phyloP scores from a whole-genome alignment of 92 coral and sea anemone genomes.

The Isaurus tuberculatus region DNA sequence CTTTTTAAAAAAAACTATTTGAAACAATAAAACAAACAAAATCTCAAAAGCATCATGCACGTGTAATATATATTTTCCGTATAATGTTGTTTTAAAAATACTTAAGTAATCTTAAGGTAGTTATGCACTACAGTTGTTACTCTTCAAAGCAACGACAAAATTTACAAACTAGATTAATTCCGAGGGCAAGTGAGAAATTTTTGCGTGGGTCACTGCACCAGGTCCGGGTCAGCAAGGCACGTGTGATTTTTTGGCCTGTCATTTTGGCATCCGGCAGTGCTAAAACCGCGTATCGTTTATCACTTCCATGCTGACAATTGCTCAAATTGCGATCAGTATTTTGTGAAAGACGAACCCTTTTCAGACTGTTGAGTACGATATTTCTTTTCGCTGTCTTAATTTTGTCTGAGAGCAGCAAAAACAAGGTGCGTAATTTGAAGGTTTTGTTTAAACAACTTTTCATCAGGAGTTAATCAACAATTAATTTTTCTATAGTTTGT shows the following conservation, averaged over 20 bases:
- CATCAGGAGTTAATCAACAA: not conserved
- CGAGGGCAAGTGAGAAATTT: not conserved
- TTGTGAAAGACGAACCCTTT: not conserved
- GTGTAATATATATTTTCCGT: too few species aligned
- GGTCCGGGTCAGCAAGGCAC: not conserved
- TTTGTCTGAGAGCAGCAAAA: not conserved
- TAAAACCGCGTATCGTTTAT: not conserved
- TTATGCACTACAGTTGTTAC: too few species aligned
- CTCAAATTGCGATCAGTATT: conserved; percentile 13
- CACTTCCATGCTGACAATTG: not conserved
- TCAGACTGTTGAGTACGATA: not conserved
- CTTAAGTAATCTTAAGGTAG: too few species aligned
- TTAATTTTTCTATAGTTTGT: not conserved
- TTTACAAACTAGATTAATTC: too few species aligned
- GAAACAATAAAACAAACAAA: not conserved
- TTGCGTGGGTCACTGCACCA: not conserved
- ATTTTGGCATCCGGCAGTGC: not conserved
- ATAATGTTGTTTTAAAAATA: too few species aligned
- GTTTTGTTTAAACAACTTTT: not conserved
- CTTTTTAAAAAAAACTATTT: not conserved
- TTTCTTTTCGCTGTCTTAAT: not conserved
- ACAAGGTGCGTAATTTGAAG: not conserved
- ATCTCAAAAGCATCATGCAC: not conserved
- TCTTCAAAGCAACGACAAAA: too few species aligned
- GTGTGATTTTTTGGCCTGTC: not conserved